A percentile compares a stretch with the other conserved stretches of the same genome.
Conservation (phyloP, 2,113 vertebrate species). For the Rhagologus leucostigma region DNA sequence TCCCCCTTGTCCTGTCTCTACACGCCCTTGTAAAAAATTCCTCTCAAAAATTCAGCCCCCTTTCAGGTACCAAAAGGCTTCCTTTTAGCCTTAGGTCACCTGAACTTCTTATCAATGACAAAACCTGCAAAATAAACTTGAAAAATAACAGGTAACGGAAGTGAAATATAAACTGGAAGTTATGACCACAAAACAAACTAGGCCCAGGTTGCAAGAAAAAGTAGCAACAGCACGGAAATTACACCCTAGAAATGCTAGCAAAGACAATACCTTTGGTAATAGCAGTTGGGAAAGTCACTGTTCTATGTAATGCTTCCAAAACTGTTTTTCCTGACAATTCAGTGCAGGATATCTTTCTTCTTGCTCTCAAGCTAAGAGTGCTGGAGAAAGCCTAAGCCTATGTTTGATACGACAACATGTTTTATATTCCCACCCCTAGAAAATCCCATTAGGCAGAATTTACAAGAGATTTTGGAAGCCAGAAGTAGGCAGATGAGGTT, state of each 20-base stretch:
- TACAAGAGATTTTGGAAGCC: background rate
- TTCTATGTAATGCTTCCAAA: background rate
- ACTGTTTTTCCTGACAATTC: background rate
- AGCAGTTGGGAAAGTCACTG: background rate
- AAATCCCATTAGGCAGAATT: background rate
- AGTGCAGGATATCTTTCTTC: background rate
- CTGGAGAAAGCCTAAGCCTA: background rate
- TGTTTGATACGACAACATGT: background rate
- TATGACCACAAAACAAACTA: background rate
- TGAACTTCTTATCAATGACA: background rate
- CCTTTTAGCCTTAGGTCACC: background rate
- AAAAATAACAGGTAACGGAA: background rate
- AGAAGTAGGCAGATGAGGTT: background rate
- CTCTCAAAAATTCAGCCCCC: background rate
- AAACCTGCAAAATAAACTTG: background rate
- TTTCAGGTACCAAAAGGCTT: background rate
- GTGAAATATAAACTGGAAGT: background rate
- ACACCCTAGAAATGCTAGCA: background rate
- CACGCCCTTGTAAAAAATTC: fast-evolving
- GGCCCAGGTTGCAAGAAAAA: background rate
- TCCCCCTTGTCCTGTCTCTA: background rate
- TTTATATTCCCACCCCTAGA: background rate
- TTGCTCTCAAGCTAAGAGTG: background rate
- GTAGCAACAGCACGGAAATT: background rate
- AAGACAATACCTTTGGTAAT: background rate